phyloP scores from a whole-genome alignment of 2,113 vertebrate species.

The Sarotherodon lohbergeri region DNA sequence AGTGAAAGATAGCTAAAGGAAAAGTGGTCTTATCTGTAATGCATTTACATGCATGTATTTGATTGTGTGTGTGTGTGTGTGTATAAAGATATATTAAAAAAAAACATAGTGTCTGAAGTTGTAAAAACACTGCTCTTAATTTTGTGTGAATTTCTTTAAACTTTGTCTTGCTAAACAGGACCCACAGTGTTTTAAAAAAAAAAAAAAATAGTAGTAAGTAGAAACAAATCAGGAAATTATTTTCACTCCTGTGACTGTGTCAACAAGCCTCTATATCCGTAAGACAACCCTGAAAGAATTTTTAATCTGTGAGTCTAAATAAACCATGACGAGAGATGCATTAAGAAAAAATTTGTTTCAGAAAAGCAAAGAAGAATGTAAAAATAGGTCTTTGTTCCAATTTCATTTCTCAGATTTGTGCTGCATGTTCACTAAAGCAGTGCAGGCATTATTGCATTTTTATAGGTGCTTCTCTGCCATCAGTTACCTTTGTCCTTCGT shows the following conservation, averaged over 20 bases:
- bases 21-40: too few relatives aligned
- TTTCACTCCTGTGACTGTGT: not conserved
- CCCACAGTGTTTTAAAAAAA: not conserved
- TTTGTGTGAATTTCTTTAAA: not conserved
- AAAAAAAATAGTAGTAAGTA: not conserved
- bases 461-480: not conserved
- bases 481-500: constrained; percentile 5
- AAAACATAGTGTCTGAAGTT: too few relatives aligned
- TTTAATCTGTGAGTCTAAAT: not conserved
- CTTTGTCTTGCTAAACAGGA: not conserved
- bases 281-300: not conserved
- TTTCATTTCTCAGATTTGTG: not conserved
- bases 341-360: not conserved
- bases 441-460: not conserved
- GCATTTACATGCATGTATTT: too few relatives aligned
- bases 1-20: too few relatives aligned
- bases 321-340: not conserved
- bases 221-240: not conserved
- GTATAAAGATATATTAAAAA: too few relatives aligned
- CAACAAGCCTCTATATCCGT: not conserved
- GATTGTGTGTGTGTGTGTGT: too few relatives aligned
- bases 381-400: not conserved
- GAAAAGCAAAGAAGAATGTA: not conserved
- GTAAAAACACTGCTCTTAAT: not conserved
- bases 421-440: not conserved